A percentile compares a stretch with the other conserved stretches of the same genome.
phyloP scores from a whole-genome alignment of 2,797 vertebrate species.

The Apogon hyalosoma region DNA sequence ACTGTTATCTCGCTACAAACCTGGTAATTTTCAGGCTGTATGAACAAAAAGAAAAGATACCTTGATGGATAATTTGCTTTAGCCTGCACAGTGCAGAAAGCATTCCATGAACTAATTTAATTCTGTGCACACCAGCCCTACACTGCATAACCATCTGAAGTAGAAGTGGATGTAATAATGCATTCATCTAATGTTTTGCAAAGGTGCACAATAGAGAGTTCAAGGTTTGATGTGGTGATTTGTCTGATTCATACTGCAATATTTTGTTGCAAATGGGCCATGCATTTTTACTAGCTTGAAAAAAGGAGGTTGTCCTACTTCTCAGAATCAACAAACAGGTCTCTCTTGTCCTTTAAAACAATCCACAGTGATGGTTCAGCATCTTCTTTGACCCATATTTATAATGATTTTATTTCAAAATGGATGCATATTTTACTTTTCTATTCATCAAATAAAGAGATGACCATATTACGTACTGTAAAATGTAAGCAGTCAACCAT shows the following conservation, averaged over 20 bases:
- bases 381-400: conserved; percentile 15
- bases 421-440: conserved; percentile 5
- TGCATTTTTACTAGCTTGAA: background rate
- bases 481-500: conserved; percentile 2
- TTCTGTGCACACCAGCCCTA: conserved; percentile 30
- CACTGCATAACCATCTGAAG: conserved; percentile 28
- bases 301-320: background rate
- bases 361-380: conserved; percentile 2
- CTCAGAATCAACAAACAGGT: conserved; percentile 1
- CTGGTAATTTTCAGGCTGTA: conserved; percentile 21
- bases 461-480: background rate
- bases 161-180: conserved; percentile 16
- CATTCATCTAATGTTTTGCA: conserved; percentile 16
- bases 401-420: conserved; percentile 11
- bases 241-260: background rate
- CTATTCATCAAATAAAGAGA: conserved; percentile 8
- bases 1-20: conserved; percentile 1
- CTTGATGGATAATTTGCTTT: conserved; percentile 31
- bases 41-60: conserved; percentile 21
- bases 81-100: conserved; percentile 2
- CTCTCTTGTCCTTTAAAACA: background rate
- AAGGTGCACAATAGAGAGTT: conserved; percentile 2
- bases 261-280: background rate
- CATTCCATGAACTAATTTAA: conserved; percentile 45
- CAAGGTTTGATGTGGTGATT: conserved; percentile 15